Conservation (phyloP, 2,888 invertebrate species). For the Conus canariensis region DNA sequence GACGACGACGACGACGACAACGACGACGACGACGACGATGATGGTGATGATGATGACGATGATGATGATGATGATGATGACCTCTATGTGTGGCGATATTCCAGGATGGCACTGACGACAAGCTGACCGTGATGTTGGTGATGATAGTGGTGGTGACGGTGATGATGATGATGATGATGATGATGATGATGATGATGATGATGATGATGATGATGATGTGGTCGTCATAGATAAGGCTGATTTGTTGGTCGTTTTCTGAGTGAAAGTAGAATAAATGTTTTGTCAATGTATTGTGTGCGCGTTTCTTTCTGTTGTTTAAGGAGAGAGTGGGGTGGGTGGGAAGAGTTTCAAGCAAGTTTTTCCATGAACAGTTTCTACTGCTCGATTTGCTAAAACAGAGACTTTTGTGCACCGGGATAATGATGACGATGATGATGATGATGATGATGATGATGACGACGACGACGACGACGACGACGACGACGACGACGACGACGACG, state of each 20-base stretch:
- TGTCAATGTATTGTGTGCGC: too few species aligned
- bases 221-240: too few species aligned
- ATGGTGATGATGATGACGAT: neutral
- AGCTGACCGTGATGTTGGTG: constrained; percentile 18
- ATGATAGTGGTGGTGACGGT: neutral
- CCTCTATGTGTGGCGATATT: constrained; percentile 59
- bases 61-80: neutral
- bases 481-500: neutral
- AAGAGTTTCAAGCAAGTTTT: too few species aligned
- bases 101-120: constrained; percentile 56
- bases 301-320: too few species aligned
- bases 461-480: neutral
- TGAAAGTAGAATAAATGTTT: too few species aligned
- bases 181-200: neutral
- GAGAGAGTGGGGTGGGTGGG: too few species aligned
- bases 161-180: neutral
- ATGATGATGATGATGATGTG: neutral
- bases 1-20: neutral
- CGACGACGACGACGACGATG: neutral
- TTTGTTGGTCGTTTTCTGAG: too few species aligned
- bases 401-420: too few species aligned
- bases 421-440: neutral
- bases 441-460: neutral
- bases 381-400: too few species aligned
- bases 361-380: too few species aligned